phyloP scores from a whole-genome alignment of 2,888 invertebrate genomes.

The Gibbula magus region DNA sequence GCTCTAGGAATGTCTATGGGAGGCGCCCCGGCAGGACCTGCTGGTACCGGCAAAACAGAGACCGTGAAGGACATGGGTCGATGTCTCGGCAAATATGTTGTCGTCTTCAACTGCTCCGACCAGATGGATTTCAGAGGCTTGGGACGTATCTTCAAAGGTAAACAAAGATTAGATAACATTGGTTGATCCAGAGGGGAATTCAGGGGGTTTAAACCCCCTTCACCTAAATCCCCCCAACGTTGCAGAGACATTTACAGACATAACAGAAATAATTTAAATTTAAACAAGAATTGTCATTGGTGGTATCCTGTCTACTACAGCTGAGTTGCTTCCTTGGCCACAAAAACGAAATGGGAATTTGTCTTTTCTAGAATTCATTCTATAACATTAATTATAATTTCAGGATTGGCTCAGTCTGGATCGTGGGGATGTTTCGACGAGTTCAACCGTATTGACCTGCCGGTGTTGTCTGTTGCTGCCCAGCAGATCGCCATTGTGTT shows the following conservation, averaged over 20 bases:
- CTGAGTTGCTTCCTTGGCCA: too few relatives aligned
- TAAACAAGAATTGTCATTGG: too few relatives aligned
- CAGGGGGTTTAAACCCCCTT: too few relatives aligned
- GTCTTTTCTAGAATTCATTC: too few relatives aligned
- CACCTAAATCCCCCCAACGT: too few relatives aligned
- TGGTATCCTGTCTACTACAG: too few relatives aligned
- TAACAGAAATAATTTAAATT: too few relatives aligned
- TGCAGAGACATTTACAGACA: too few relatives aligned
- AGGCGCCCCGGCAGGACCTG: slow-evolving; percentile 96
- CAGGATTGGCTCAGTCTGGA: slow-evolving; percentile 75
- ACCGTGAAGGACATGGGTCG: slow-evolving; percentile 75
- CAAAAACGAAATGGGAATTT: too few relatives aligned
- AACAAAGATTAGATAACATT: too few relatives aligned
- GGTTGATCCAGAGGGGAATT: too few relatives aligned
- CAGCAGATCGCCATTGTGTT: slow-evolving; percentile 94
- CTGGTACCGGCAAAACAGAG: slow-evolving; percentile 87
- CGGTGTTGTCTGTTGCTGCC: slow-evolving; percentile 95
- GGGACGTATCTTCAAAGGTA: slow-evolving; percentile 75
- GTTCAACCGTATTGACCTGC: slow-evolving; percentile 85
- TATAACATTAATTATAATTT: not conserved
- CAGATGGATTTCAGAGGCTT: slow-evolving; percentile 77
- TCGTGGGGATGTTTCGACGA: slow-evolving; percentile 77
- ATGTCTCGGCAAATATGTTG: slow-evolving; percentile 76
- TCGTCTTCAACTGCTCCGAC: slow-evolving; percentile 76
- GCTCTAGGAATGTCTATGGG: slow-evolving; percentile 98